A percentile compares a stretch with the other conserved stretches of the same genome.
Evolutionary conservation across 2,888 invertebrate genomes (phyloP).

Genomic region (Thalpophila matura): DNA sequence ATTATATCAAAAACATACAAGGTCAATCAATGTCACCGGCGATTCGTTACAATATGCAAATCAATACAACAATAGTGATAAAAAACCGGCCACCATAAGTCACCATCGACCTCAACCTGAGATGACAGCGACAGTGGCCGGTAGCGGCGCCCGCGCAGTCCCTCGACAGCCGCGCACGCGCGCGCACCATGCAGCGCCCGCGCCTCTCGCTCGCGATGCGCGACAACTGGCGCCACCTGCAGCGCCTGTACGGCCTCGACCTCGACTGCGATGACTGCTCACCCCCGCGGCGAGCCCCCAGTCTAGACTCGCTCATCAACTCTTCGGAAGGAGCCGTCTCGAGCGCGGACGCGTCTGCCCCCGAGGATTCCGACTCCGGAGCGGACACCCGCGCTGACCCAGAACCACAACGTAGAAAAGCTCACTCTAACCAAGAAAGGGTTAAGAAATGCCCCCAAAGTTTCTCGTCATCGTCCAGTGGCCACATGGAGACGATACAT

Average conservation of each 20-base stretch:
- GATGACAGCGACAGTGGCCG: conserved; percentile 67
- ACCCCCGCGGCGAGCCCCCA: conserved; percentile 88
- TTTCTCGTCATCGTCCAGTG: conserved; percentile 91
- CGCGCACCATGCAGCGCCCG: conserved; percentile 90
- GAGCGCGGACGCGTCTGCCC: conserved; percentile 91
- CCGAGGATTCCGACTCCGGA: conserved; percentile 92
- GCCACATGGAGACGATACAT: conserved; percentile 95
- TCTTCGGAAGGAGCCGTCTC: conserved; percentile 92
- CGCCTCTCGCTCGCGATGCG: conserved; percentile 89
- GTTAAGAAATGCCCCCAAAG: conserved; percentile 86
- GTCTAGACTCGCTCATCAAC: conserved; percentile 93
- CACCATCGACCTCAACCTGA: conserved; percentile 63
- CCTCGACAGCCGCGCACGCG: conserved; percentile 82
- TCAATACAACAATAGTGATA: conserved; percentile 51
- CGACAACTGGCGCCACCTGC: conserved; percentile 90
- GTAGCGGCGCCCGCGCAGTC: conserved; percentile 73
- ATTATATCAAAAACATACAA: conserved; percentile 40
- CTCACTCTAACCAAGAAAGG: conserved; percentile 70
- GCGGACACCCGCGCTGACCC: conserved; percentile 91
- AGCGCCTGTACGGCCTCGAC: conserved; percentile 88
- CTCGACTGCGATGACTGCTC: conserved; percentile 78
- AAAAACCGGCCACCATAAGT: conserved; percentile 65
- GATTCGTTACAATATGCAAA: conserved; percentile 46
- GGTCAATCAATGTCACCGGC: conserved; percentile 55
- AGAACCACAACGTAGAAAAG: conserved; percentile 76